Base-by-base conservation (phyloP, 2,113 vertebrate species). In the Trematomus loennbergii region DNA sequence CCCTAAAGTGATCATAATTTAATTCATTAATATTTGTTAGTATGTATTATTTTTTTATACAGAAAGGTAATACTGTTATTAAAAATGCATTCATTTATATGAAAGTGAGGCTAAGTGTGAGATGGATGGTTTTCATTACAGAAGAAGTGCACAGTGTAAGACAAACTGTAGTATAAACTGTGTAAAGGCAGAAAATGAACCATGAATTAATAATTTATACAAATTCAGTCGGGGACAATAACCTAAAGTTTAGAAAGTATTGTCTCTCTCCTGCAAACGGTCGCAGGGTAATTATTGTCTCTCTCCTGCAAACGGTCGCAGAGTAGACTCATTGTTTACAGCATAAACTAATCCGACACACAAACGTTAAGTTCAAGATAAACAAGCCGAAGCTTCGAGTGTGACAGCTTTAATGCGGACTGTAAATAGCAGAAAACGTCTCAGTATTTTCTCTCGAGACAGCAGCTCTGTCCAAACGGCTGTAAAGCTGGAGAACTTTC, bases 401-500 rank as follows among this genome's bases (percentile, higher is more conserved):
- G 22, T 50, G 13, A 45, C 12, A 1, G 25, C 18, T 43, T 72
- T 33, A 12, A 9, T 13, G 1, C 15, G 2, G n/a, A 45, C 33
- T 80, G 25, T 25, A 12, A 43, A 64, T 57, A 54, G 20, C 8
- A 73, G 22, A 20, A 66, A 73, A 63, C 71, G 63, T 79, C 15
- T 63, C 36, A 15, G 18, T 48, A 16, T 62, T 64, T 59, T 52
- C 71, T 72, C 29, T 33, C 2, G 13, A 58, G 69, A 52, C 65
- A 1, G 43, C 62, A 75, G 67, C 57, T 71, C 11, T 33, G 20
- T 76, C 20, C 15, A 62, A 70, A 73, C 68, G 64, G 29, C 71
- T 77, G 72, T 49, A 18, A 61, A 70, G 69, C 71, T 20, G 16
- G 16, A 66, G 22, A 90, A 90, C 68, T 80, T 87, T 57, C 43